phyloP scores from a whole-genome alignment of 2,113 vertebrate species.

The Passer domesticus region DNA sequence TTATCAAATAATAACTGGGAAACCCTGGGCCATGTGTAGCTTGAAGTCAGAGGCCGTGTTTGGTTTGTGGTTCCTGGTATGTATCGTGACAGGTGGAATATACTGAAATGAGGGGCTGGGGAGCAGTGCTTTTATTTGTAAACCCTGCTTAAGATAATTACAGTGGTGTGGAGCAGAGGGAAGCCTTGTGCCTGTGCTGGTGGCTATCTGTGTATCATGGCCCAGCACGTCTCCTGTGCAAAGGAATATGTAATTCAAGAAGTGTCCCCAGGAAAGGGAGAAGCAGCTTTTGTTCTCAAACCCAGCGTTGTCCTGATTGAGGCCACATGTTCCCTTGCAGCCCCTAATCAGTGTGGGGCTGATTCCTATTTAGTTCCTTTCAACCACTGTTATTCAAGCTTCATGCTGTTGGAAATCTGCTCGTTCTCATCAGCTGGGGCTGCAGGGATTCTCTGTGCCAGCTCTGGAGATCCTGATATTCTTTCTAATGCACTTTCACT shows the following conservation, averaged over 20 bases:
- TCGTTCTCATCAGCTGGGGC: background rate
- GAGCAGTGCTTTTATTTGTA: background rate
- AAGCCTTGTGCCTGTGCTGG: background rate
- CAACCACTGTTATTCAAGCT: slow-evolving; percentile 53
- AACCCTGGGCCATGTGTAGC: background rate
- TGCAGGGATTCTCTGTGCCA: background rate
- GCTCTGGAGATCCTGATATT: background rate
- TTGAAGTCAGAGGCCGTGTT: slow-evolving; percentile 26
- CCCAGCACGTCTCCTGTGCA: background rate
- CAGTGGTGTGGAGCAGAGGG: background rate
- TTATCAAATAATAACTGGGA: slow-evolving; percentile 24
- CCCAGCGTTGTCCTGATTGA: background rate
- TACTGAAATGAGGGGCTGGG: background rate
- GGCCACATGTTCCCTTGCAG: slow-evolving; percentile 44
- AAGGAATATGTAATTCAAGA: slow-evolving; percentile 51
- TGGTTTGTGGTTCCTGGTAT: background rate
- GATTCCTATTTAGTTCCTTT: slow-evolving; percentile 49
- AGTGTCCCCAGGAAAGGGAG: slow-evolving; percentile 39
- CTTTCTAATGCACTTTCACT: background rate
- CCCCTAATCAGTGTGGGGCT: slow-evolving; percentile 30
- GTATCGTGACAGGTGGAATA: background rate
- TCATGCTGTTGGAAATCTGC: slow-evolving; percentile 27
- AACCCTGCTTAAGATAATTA: slow-evolving; percentile 7
- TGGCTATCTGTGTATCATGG: background rate
- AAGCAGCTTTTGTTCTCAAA: slow-evolving; percentile 45